Percentiles rank a stretch among this genome's conserved stretches.
Evolutionary conservation across 1,140 invertebrate species (phyloP).

Genomic region (Micrasema longulum): DNA sequence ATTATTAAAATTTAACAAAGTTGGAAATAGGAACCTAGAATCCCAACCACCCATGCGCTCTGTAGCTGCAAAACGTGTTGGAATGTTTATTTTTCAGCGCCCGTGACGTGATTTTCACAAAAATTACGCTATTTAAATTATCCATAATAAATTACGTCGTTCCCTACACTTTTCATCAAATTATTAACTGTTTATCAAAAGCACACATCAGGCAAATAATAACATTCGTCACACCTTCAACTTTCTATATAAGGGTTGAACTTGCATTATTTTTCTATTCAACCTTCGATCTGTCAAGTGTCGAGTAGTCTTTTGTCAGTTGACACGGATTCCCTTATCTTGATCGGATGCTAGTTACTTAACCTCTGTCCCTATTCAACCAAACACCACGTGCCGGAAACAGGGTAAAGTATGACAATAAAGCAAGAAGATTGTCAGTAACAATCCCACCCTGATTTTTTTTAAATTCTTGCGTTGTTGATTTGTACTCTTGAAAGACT

Average conservation of each 20-base stretch:
- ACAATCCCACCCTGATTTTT: neutral
- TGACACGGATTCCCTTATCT: constrained; percentile 14
- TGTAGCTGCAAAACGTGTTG: too few relatives aligned
- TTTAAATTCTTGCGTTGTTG: neutral
- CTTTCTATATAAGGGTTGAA: too few relatives aligned
- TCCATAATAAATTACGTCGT: neutral
- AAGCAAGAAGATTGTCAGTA: neutral
- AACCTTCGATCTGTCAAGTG: too few relatives aligned
- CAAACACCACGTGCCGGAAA: constrained; percentile 15
- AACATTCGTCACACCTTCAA: neutral
- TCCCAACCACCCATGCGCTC: too few relatives aligned
- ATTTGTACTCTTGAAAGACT: neutral
- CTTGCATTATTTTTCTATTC: too few relatives aligned
- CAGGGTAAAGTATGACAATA: too few relatives aligned
- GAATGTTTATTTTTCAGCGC: too few relatives aligned
- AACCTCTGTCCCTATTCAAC: neutral
- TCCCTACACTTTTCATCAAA: neutral
- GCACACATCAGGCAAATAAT: neutral
- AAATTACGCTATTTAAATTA: too few relatives aligned
- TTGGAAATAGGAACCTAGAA: too few relatives aligned
- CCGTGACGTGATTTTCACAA: neutral
- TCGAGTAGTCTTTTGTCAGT: constrained; percentile 7
- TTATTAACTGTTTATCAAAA: neutral
- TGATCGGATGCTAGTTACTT: constrained; percentile 17
- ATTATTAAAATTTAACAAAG: too few relatives aligned